Conservation (phyloP, 1,140 invertebrate species). For the Tigriopus japonicus region DNA sequence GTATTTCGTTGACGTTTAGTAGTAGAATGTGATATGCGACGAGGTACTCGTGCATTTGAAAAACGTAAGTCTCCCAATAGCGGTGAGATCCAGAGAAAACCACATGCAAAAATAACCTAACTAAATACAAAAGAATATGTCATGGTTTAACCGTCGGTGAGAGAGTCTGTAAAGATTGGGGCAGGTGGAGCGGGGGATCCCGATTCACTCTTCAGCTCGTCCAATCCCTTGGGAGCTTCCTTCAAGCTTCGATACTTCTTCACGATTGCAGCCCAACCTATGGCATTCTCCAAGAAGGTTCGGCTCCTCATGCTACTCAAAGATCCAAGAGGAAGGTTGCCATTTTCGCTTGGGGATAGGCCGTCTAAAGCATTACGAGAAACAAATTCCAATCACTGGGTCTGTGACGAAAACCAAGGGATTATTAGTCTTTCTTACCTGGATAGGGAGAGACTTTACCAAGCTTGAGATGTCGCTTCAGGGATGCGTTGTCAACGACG, state of each 20-base stretch:
- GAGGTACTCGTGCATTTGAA: too few species aligned
- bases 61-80: too few species aligned
- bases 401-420: too few species aligned
- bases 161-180: too few species aligned
- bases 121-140: too few species aligned
- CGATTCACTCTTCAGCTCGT: background rate
- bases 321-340: background rate
- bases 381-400: too few species aligned
- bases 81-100: too few species aligned
- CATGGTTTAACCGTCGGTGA: too few species aligned
- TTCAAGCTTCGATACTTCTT: constrained; percentile 8
- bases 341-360: background rate
- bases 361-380: background rate
- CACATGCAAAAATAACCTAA: too few species aligned
- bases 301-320: constrained; percentile 2
- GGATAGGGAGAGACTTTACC: constrained; percentile 2
- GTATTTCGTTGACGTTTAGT: too few species aligned
- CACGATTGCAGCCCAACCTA: background rate
- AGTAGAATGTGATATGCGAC: too few species aligned
- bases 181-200: too few species aligned
- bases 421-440: background rate
- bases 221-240: background rate
- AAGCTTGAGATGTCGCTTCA: background rate
- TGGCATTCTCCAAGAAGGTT: constrained; percentile 4
- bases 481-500: background rate